Percentiles rank a stretch among this genome's conserved stretches.
These are phyloP conservation scores for Equus quagga DNA, from an alignment of 2,113 vertebrate species.

Conservation along the genomic window DNA sequence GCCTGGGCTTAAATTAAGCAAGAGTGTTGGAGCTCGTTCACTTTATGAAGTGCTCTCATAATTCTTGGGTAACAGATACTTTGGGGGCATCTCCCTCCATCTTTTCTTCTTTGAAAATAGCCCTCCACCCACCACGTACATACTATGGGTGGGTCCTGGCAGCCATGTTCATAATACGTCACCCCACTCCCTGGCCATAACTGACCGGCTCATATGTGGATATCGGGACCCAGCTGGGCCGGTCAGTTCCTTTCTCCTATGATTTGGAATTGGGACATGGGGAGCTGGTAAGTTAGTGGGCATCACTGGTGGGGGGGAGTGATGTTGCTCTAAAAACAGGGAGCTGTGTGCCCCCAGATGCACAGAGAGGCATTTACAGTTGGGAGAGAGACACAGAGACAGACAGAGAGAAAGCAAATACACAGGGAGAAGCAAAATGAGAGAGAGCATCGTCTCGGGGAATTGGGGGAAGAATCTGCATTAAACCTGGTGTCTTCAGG, in stretches of 20 bases:
- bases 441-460: accelerated
- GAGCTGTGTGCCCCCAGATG: neutral
- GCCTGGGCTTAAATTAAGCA: neutral
- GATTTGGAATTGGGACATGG: neutral
- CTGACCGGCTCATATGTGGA: neutral
- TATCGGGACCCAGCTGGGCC: neutral
- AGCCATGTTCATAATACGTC: neutral
- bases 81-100: neutral
- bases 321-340: neutral
- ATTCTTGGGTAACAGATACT: neutral
- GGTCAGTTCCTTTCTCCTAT: neutral
- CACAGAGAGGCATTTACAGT: neutral
- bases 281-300: neutral
- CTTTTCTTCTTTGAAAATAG: neutral
- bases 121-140: too few species aligned
- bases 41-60: neutral
- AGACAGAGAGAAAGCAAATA: neutral
- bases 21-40: neutral
- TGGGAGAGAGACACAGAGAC: neutral
- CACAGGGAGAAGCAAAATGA: neutral
- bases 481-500: neutral
- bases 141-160: neutral
- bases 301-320: neutral
- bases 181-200: neutral
- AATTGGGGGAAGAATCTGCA: neutral